Evolutionary conservation across 2,797 vertebrate genomes (phyloP).

Genomic region (Gymnocypris eckloni): DNA sequence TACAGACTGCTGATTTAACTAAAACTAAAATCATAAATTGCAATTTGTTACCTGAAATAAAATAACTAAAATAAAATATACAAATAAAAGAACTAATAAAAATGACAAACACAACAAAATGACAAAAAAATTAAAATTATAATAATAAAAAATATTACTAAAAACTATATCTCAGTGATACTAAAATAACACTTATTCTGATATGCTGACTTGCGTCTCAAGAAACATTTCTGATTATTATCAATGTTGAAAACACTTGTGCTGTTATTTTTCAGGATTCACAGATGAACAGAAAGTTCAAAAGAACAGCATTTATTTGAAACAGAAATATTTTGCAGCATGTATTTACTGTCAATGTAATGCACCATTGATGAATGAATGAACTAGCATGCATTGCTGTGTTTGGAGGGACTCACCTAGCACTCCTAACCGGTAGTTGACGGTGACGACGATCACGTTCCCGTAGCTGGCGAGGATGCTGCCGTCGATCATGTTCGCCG

Average conservation of each 20-base stretch:
- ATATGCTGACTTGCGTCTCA: neutral
- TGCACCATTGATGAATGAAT: neutral
- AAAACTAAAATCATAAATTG: neutral
- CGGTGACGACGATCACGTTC: slow-evolving; percentile 92
- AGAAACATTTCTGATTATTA: neutral
- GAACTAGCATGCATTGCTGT: fast-evolving
- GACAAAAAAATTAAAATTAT: too few relatives aligned
- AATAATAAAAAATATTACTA: too few relatives aligned
- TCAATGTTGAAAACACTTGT: neutral
- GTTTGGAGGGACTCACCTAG: slow-evolving; percentile 79
- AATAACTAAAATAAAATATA: too few relatives aligned
- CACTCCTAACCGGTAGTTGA: slow-evolving; percentile 94
- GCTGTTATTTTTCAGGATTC: neutral
- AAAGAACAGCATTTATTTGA: neutral
- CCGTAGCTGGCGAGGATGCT: slow-evolving; percentile 94
- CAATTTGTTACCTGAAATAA: neutral
- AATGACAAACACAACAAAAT: too few relatives aligned
- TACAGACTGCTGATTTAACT: too few relatives aligned
- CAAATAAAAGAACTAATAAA: too few relatives aligned
- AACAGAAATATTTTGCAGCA: neutral
- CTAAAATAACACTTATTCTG: too few relatives aligned
- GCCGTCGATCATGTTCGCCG: slow-evolving; percentile 94
- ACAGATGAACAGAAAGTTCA: neutral
- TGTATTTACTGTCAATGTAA: neutral
- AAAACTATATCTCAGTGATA: too few relatives aligned